phyloP scores from a whole-genome alignment of 1,140 invertebrate genomes.

The Drosophila ananassae region DNA sequence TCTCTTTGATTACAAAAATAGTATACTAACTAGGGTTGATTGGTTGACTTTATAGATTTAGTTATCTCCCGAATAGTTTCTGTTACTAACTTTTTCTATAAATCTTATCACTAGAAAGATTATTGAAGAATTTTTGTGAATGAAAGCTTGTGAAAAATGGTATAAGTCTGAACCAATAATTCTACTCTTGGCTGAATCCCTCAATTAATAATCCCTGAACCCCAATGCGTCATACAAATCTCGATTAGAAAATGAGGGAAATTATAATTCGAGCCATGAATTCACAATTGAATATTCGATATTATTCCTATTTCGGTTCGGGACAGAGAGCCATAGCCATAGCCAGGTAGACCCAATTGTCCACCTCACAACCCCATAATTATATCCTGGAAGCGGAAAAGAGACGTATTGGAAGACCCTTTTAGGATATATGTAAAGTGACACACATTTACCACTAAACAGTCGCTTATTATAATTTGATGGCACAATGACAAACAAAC shows the following conservation, averaged over 20 bases:
- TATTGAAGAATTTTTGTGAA: not conserved
- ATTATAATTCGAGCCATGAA: conserved; percentile 24
- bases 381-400: conserved; percentile 31
- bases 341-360: not conserved
- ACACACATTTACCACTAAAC: conserved; percentile 79
- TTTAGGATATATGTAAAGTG: conserved; percentile 57
- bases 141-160: not conserved
- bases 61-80: not conserved
- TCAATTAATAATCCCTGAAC: not conserved
- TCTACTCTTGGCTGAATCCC: not conserved
- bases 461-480: conserved; percentile 80
- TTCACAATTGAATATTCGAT: conserved; percentile 59
- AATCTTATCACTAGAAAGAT: not conserved
- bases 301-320: conserved; percentile 34
- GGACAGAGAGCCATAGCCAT: not conserved
- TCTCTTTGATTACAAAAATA: not conserved
- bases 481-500: conserved; percentile 70
- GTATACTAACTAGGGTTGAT: not conserved
- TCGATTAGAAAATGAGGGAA: conserved; percentile 11
- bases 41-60: not conserved
- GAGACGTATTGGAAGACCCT: not conserved
- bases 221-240: not conserved
- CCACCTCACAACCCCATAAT: conserved; percentile 37
- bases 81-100: not conserved
- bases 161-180: not conserved